Percentiles rank a stretch among this genome's conserved stretches.
Evolutionary conservation across 1,140 invertebrate species (phyloP).

Genomic region (Lordiphosa mommai): DNA sequence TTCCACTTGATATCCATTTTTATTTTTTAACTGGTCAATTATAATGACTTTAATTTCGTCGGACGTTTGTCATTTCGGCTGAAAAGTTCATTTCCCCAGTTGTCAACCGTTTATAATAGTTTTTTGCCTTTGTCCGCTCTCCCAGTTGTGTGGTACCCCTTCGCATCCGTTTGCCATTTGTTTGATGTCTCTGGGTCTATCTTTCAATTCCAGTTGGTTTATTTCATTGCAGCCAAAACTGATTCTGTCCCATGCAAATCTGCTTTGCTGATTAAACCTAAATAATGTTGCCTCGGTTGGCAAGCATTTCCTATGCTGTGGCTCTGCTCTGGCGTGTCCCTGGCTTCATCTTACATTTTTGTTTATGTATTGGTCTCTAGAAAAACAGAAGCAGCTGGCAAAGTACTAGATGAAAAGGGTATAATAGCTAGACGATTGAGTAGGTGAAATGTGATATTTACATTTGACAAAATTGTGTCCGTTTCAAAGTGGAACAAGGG

Average conservation of each 20-base stretch:
- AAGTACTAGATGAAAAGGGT: too few species aligned
- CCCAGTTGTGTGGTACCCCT: not conserved
- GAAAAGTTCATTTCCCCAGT: conserved; percentile 72
- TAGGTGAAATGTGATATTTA: too few species aligned
- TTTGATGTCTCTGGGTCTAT: conserved; percentile 55
- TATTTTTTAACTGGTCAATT: not conserved
- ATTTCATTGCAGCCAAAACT: conserved; percentile 52
- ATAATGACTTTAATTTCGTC: not conserved
- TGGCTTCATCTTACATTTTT: not conserved
- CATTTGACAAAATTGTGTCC: too few species aligned
- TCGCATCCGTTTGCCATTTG: conserved; percentile 30
- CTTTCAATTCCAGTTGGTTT: conserved; percentile 74
- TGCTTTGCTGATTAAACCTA: conserved; percentile 76
- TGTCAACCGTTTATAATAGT: conserved; percentile 70
- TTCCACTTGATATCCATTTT: not conserved
- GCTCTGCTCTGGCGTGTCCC: conserved; percentile 13
- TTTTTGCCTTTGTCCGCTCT: conserved; percentile 40
- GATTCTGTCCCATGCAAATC: conserved; percentile 64
- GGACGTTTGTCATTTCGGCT: conserved; percentile 58
- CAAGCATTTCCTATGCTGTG: conserved; percentile 51
- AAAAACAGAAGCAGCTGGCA: too few species aligned
- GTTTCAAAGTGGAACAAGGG: too few species aligned
- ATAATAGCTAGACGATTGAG: too few species aligned
- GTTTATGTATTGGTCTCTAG: conserved; percentile 10
- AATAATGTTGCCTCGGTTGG: conserved; percentile 61